Evolutionary conservation across 1,140 invertebrate genomes (phyloP), one percentile per base, ranked within the genome.

Genomic region (Goniozus legneri): DNA sequence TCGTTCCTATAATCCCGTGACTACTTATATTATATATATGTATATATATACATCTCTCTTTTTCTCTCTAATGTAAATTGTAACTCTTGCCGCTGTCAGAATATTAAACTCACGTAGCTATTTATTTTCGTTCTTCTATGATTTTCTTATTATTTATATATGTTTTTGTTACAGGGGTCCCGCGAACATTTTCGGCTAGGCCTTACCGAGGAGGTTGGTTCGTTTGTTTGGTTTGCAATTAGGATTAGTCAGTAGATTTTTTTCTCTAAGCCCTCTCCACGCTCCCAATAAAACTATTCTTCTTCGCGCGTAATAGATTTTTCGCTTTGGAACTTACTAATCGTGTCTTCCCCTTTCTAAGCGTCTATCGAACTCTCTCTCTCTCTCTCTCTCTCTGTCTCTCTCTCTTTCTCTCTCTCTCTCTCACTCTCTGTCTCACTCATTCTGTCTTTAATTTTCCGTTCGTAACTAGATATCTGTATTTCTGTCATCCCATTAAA

Each of bases 121-220:
- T 56, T 60, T 55, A 49, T 60, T 63, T 69, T 54, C 44, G 34
- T 63, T 64, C 38, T 49, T 37, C 52, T 63, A 69, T 68, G 62
- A 67, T 70, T 71, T n/a, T 70, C 52, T 69, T 67, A 67, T 70
- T 60, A 63, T 70, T 71, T 65, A 60, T 68, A 65, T 69, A 64
- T 68, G 50, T 75, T 75, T 75, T 71, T 75, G 73, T 75, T 74
- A 63, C 73, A 75, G 73, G 73, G 60, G 58, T 62, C 58, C 66
- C 66, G 56, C 73, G 71, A 67, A 69, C 70, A 63, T 70, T 70
- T 70, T 68, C 69, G 56, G 60, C 70, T 71, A 72, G 70, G 70
- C 67, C 69, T 70, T 73, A 68, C 64, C 67, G 69, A 72, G 72
- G 70, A 74, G 73, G 71, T 75, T 74, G 56, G 71, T 75, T 71